Base-by-base conservation (phyloP, 2,113 vertebrate genomes). In the Theristicus caerulescens region DNA sequence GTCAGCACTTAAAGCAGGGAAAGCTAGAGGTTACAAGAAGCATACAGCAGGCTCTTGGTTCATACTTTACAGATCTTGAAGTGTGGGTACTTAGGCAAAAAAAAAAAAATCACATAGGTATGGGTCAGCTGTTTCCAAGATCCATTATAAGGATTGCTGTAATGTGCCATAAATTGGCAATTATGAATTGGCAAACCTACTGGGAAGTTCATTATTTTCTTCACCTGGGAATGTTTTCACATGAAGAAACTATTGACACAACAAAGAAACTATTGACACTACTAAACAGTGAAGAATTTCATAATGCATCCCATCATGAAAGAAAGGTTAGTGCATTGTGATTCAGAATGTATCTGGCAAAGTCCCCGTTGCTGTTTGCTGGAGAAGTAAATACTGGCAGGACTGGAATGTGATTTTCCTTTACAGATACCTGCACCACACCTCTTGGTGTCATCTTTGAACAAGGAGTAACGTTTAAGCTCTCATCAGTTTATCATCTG, bases 181-280 rank as follows among this genome's bases (percentile, higher is more conserved):
- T 82, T 52, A 47, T 19, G 74, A 70, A 79, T 2, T 95, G 92
- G 90, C 90, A 94, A 25, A 70, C 18, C 46, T 70, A 64, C 40
- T 72, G 74, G 73, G 83, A 96, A 51, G 55, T 73, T 90, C 0
- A 3, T 69, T 70, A 21, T 72, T 88, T 85, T 71, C 42, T 25
- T 80, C 65, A 87, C 15, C n/a, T 55, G 34, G 76, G 38, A 72
- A 73, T 36, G 26, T 46, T 95, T 95, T 85, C 66, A 36, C 40
- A 38, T 34, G 51, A 86, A 90, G 64, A n/a, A n/a, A n/a, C n/a
- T n/a, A n/a, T n/a, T n/a, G n/a, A n/a, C n/a, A n/a, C 29, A 90
- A 94, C 91, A 90, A 96, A 96, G 92, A 71, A 86, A 78, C 74
- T 59, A 85, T 67, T 85, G 85, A 96, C 32, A 21, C 19, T 40